A percentile compares a stretch with the other conserved stretches of the same genome.
Evolutionary conservation across 2,888 invertebrate genomes (phyloP).

Genomic region (Dasysyrphus tricinctus): DNA sequence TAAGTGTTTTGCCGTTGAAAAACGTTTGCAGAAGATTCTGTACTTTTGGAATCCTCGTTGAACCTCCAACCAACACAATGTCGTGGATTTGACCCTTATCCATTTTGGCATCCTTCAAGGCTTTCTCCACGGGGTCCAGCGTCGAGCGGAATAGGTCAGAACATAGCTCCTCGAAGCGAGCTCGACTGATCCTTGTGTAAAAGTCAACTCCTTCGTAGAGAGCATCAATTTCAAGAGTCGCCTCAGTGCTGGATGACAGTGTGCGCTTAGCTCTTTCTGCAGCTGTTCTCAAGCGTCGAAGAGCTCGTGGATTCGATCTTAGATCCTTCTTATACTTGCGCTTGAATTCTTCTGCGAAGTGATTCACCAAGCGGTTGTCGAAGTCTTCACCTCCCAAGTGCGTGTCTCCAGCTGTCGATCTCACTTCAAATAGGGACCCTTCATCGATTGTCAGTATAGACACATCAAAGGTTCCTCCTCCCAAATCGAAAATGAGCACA

Average conservation of each 20-base stretch:
- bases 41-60: slow-evolving; percentile 91
- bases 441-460: slow-evolving; percentile 97
- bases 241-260: slow-evolving; percentile 90
- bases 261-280: slow-evolving; percentile 92
- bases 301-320: slow-evolving; percentile 86
- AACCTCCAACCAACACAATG: slow-evolving; percentile 92
- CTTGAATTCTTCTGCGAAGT: slow-evolving; percentile 94
- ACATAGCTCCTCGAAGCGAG: slow-evolving; percentile 90
- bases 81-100: slow-evolving; percentile 91
- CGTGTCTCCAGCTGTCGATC: slow-evolving; percentile 97
- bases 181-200: slow-evolving; percentile 89
- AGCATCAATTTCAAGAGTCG: slow-evolving; percentile 90
- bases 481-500: slow-evolving; percentile 86
- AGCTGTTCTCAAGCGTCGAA: slow-evolving; percentile 89
- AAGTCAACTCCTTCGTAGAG: slow-evolving; percentile 89
- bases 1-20: slow-evolving; percentile 89
- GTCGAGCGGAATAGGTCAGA: slow-evolving; percentile 89
- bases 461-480: slow-evolving; percentile 96
- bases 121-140: slow-evolving; percentile 90
- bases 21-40: slow-evolving; percentile 90
- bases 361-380: slow-evolving; percentile 93
- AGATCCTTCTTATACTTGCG: slow-evolving; percentile 90
- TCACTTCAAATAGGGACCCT: slow-evolving; percentile 94
- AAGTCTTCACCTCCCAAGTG: slow-evolving; percentile 97
- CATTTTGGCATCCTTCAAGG: slow-evolving; percentile 90